Conservation (phyloP, 2,888 invertebrate genomes). For the Timema cristinae region DNA sequence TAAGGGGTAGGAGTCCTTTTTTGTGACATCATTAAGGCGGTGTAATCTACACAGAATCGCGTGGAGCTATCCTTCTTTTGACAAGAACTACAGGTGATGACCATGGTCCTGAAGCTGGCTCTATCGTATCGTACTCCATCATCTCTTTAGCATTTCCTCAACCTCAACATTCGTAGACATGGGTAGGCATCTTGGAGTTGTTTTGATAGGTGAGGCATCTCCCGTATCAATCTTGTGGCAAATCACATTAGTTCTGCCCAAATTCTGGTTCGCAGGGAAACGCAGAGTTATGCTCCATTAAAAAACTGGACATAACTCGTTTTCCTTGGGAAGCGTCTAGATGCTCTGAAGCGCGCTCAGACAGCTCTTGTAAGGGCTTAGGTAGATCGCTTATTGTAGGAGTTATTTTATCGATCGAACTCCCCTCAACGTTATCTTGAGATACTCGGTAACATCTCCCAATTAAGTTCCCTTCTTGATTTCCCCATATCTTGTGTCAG, state of each 20-base stretch:
- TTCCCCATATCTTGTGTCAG: not conserved
- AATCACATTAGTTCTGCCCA: not conserved
- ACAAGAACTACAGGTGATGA: not conserved
- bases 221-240: not conserved
- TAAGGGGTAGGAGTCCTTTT: not conserved
- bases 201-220: not conserved
- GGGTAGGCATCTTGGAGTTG: not conserved
- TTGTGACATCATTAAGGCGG: not conserved
- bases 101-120: not conserved
- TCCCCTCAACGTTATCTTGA: not conserved
- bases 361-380: not conserved
- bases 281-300: not conserved
- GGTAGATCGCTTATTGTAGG: not conserved
- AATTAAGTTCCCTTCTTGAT: not conserved
- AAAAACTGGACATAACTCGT: not conserved
- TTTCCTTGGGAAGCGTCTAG: no score
- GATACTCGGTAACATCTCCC: not conserved
- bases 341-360: not conserved
- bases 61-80: conserved; percentile 1
- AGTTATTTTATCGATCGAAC: not conserved
- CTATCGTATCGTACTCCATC: not conserved
- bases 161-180: not conserved
- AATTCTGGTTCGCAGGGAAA: not conserved
- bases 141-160: not conserved
- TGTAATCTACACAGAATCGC: not conserved